Evolutionary conservation across 2,797 vertebrate species (phyloP).

Genomic region (Tiaroga cobitis): DNA sequence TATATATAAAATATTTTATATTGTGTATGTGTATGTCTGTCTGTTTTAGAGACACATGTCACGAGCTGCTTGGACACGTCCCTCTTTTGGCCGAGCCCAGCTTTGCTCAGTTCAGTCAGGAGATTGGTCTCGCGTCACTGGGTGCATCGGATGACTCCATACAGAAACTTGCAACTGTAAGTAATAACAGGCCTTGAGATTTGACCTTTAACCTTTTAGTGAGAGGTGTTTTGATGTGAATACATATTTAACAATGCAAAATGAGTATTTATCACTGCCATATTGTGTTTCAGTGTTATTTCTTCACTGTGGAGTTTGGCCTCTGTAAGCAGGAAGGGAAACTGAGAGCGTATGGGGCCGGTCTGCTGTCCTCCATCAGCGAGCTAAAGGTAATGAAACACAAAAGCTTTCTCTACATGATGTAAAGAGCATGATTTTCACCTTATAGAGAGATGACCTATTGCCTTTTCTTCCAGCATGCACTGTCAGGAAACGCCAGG

Average conservation of each 20-base stretch:
- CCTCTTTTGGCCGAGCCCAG: constrained; percentile 94
- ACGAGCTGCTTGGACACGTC: constrained; percentile 94
- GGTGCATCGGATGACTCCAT: constrained; percentile 94
- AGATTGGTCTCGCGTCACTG: constrained; percentile 93
- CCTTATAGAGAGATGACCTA: background rate
- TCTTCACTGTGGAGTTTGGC: constrained; percentile 98
- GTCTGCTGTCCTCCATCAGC: constrained; percentile 95
- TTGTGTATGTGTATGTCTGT: background rate
- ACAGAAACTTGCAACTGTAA: constrained; percentile 95
- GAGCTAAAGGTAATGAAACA: constrained; percentile 83
- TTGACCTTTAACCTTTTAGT: background rate
- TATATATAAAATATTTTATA: no score
- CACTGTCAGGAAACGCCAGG: constrained; percentile 89
- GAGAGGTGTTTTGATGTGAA: background rate
- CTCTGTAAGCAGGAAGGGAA: constrained; percentile 96
- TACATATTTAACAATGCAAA: background rate
- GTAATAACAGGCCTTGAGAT: constrained; percentile 60
- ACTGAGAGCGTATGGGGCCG: constrained; percentile 93
- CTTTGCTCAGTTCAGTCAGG: constrained; percentile 97
- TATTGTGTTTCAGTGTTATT: constrained; percentile 87
- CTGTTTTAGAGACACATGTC: constrained; percentile 89
- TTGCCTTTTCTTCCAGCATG: constrained; percentile 82
- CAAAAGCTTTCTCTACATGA: background rate
- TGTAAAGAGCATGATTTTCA: background rate
- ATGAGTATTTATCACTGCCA: background rate